phyloP scores from a whole-genome alignment of 2,797 vertebrate genomes.

The Scolopax rusticola region DNA sequence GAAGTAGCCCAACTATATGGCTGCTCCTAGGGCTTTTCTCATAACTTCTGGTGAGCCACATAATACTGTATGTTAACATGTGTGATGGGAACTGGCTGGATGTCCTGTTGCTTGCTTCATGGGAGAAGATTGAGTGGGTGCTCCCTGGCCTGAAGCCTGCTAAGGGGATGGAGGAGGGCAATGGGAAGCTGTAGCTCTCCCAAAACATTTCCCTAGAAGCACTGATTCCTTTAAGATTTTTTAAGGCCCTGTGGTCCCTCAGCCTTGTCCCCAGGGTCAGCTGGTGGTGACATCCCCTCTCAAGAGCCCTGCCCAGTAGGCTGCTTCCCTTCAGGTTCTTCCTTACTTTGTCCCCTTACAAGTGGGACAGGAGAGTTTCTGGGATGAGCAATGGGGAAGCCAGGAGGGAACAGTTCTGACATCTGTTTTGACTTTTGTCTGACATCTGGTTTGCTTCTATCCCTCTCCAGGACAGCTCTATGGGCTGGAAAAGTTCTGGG shows the following conservation, averaged over 20 bases:
- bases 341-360: neutral
- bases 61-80: rapidly evolving
- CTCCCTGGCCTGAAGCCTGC: neutral
- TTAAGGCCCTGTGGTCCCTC: neutral
- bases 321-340: neutral
- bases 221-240: neutral
- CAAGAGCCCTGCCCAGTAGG: neutral
- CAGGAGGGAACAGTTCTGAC: neutral
- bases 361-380: neutral
- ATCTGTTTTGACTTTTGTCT: neutral
- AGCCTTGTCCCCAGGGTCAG: neutral
- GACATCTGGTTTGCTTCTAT: neutral
- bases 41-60: rapidly evolving
- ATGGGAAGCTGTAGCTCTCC: neutral
- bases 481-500: constrained; percentile 99
- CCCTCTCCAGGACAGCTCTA: constrained; percentile 91
- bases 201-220: neutral
- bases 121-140: neutral
- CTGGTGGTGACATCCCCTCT: neutral
- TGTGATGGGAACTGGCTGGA: rapidly evolving
- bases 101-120: neutral
- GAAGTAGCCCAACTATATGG: too few species aligned
- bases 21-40: neutral
- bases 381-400: neutral
- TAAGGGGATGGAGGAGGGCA: neutral